Base-by-base conservation (phyloP, 2,797 vertebrate species). In the Apogon hyalosoma region DNA sequence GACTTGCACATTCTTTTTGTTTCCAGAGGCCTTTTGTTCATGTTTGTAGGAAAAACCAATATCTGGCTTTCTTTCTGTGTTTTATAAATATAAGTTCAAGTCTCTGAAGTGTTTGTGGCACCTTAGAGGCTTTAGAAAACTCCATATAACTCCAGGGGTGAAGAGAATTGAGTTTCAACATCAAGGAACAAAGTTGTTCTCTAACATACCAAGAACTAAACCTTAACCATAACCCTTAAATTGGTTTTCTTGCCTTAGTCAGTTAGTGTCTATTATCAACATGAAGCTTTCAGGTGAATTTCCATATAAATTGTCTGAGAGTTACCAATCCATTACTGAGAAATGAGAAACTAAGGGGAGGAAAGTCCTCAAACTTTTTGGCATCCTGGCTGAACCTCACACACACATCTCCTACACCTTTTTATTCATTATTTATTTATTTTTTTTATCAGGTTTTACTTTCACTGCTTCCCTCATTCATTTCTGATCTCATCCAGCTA, bases 251-350 rank as follows among this genome's bases (percentile, higher is more conserved):
- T 1, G 6, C 31, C 60, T 28, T 16, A 19, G 49, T 62, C 49
- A 41, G 14, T 39, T 11, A 59, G 46, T 19, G 47, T 57, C 51
- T 53, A 2, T 62, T 74, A 73, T 67, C 21, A 5, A 14, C 12
- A 9, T 18, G 0, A 56, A 36, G 53, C 33, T 67, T 75, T 45
- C 10, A 31, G 15, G 19, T 60, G 33, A 47, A 82, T 82, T 80
- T 82, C 64, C 77, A 84, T 84, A 59, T 76, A 77, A 76, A 78
- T 79, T 73, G 62, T 63, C 21, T 48, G 39, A 1, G 28, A 64
- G 45, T 73, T 61, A 45, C 28, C 4, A 40, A 54, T 42, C 43
- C 13, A 40, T 77, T 62, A 33, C 16, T 42, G 18, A 61, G 53
- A 21, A 55, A 19, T 48, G 12, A 41, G 1, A 12, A 3, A 15